Evolutionary conservation across 2,113 vertebrate species (phyloP).

Genomic region (Xiphophorus couchianus): DNA sequence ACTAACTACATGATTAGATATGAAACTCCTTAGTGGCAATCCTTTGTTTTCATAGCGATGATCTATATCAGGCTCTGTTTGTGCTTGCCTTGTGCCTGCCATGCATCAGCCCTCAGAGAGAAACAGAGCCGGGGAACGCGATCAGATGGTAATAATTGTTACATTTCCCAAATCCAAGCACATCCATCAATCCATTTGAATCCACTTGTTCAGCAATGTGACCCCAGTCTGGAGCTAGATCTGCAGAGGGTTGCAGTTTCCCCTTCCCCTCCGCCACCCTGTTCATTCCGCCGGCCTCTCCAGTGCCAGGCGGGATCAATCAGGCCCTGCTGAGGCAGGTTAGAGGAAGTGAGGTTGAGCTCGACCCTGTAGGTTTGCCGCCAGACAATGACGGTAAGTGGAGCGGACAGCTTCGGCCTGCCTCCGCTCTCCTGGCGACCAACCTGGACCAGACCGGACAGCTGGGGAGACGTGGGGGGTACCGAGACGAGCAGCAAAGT

Average conservation of each 20-base stretch:
- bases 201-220: conserved; percentile 33
- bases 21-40: background rate
- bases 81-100: background rate
- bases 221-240: conserved; percentile 46
- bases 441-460: conserved; percentile 68
- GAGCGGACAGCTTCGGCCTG: conserved; percentile 71
- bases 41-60: background rate
- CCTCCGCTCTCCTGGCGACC: conserved; percentile 60
- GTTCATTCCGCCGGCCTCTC: conserved; percentile 31
- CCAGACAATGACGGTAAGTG: conserved; percentile 64
- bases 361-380: conserved; percentile 69
- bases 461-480: conserved; percentile 53
- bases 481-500: conserved; percentile 59
- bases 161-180: conserved; percentile 28
- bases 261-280: conserved; percentile 25
- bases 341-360: conserved; percentile 60
- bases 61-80: background rate
- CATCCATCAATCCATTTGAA: conserved; percentile 37
- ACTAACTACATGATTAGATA: background rate
- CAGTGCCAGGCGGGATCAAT: conserved; percentile 65
- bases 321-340: conserved; percentile 51
- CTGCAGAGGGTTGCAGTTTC: conserved; percentile 51
- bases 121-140: background rate
- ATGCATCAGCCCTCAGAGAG: conserved; percentile 4
- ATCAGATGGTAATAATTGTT: conserved; percentile 38